Evolutionary conservation across 2,888 invertebrate species (phyloP).

Genomic region (Lasioglossum lativentre): DNA sequence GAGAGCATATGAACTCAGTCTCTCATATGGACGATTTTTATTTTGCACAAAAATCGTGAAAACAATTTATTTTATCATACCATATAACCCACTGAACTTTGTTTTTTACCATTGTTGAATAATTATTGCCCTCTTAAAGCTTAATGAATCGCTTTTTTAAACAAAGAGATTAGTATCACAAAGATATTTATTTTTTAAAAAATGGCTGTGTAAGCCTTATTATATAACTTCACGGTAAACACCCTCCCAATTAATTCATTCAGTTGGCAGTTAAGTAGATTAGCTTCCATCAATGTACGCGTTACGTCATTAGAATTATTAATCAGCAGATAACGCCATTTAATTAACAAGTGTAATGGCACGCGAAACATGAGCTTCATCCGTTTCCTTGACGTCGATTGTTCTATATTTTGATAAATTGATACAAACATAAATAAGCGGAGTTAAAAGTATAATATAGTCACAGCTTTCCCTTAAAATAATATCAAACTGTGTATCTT

Average conservation of each 20-base stretch:
- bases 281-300: neutral
- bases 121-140: neutral
- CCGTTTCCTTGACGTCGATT: neutral
- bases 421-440: neutral
- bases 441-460: neutral
- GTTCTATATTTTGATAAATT: neutral
- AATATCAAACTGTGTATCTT: neutral
- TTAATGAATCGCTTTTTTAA: neutral
- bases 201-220: neutral
- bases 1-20: neutral
- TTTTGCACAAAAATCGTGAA: neutral
- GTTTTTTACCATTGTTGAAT: neutral
- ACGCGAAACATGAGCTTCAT: neutral
- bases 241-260: neutral
- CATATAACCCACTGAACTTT: too few relatives aligned
- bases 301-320: slow-evolving; percentile 1
- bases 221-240: neutral
- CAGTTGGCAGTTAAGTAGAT: neutral
- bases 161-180: neutral
- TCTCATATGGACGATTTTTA: neutral
- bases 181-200: neutral
- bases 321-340: neutral
- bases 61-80: too few relatives aligned
- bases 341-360: slow-evolving; percentile 6
- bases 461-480: neutral